Percentiles rank a stretch among this genome's conserved stretches.
Conservation (phyloP, 2,888 invertebrate species). For the Ophioninae sp. region DNA sequence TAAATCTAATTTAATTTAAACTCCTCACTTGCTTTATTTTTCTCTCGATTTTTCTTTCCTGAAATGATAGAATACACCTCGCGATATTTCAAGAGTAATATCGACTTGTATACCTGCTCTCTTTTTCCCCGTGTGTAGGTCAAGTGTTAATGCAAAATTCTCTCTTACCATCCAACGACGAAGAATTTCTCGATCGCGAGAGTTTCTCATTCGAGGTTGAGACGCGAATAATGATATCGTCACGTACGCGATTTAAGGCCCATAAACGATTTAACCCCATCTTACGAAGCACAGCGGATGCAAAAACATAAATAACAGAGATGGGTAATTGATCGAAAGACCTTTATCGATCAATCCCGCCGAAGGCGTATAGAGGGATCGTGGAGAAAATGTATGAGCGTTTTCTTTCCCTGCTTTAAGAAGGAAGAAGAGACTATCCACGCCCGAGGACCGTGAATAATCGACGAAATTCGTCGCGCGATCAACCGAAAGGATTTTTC, state of each 20-base stretch:
- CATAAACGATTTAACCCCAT: slow-evolving; percentile 54
- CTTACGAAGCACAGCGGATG: slow-evolving; percentile 49
- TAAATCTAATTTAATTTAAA: neutral
- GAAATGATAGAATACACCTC: slow-evolving; percentile 65
- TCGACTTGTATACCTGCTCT: neutral
- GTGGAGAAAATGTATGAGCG: neutral
- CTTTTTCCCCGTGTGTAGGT: slow-evolving; percentile 56
- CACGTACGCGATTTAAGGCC: slow-evolving; percentile 49
- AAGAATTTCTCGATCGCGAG: slow-evolving; percentile 15
- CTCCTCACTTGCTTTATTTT: slow-evolving; percentile 66
- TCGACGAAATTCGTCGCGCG: slow-evolving; percentile 41
- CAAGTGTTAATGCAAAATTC: slow-evolving; percentile 71
- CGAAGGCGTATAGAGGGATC: slow-evolving; percentile 16
- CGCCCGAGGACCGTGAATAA: slow-evolving; percentile 35
- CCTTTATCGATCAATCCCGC: slow-evolving; percentile 47
- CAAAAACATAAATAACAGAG: slow-evolving; percentile 20
- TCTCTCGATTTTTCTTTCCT: slow-evolving; percentile 55
- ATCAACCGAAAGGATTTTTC: slow-evolving; percentile 1
- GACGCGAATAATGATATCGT: slow-evolving; percentile 37
- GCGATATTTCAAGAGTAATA: slow-evolving; percentile 46
- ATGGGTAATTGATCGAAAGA: slow-evolving; percentile 37
- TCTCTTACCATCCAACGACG: slow-evolving; percentile 58
- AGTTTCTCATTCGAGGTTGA: neutral
- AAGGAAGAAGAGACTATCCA: too few relatives aligned
- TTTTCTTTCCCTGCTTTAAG: neutral